Evolutionary conservation across 2,888 invertebrate genomes (phyloP), one percentile per base, ranked within the genome.

Genomic region (Drosophila putrida): DNA sequence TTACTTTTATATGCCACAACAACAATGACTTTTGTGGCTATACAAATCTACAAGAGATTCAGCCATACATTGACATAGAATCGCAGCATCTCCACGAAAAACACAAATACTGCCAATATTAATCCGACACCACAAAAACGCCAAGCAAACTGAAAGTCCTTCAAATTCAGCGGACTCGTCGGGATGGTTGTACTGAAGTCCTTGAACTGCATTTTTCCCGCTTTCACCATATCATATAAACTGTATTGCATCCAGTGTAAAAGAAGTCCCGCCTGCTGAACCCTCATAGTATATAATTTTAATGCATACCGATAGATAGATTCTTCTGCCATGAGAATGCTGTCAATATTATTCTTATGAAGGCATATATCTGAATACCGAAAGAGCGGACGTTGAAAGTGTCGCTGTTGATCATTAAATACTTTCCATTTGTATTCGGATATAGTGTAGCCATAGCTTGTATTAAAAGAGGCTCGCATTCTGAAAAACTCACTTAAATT

Each of bases 1-100:
- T 81, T 76, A 60, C 43, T 73, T 86, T 84, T 75, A 69, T 73
- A 57, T 75, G 60, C 60, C 44, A 61, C 51, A 53, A 38, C 54
- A 64, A 67, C 53, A 66, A 61, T 53, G 57, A 46, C 47, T 57
- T 50, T 38, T 60, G 36, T 41, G 41, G 53, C 41, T n/a, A 6
- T 27, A 13, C 13, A 44, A 39, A 43, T 44, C 75, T 82, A 88
- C 51, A 85, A 54, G 31, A 47, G 63, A 61, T 82, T 66, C 46
- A 85, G 62, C 44, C 71, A 79, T 4, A 76, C 50, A 61, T 85
- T 76, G 41, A 50, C 65, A 62, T 85, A 88, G 67, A 85, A 68
- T 27, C 36, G 47, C 67, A 85, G 47, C 41, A 88, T 13, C 54
- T 82, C 82, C 9, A 51, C 39, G 8, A 43, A 31, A 13, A 88